Evolutionary conservation across 1,140 invertebrate species (phyloP).

Genomic region (Dufourea novaeangliae): DNA sequence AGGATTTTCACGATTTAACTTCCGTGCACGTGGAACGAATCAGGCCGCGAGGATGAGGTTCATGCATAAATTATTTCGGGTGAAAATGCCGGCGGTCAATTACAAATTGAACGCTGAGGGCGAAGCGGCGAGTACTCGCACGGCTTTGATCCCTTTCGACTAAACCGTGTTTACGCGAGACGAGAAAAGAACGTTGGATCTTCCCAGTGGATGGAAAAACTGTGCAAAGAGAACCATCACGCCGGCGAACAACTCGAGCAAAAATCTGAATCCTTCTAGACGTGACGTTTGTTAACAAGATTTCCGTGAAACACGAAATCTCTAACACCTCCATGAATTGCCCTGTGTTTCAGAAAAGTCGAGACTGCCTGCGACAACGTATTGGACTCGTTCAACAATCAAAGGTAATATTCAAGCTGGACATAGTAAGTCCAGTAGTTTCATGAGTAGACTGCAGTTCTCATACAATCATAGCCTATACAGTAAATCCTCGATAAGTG

Average conservation of each 20-base stretch:
- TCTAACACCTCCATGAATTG: no score
- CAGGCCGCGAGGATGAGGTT: neutral
- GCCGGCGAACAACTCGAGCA: neutral
- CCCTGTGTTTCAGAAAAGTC: slow-evolving; percentile 51
- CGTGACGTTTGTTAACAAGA: no score
- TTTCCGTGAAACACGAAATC: no score
- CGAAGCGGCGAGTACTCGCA: neutral
- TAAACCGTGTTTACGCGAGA: neutral
- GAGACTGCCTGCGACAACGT: slow-evolving; percentile 21
- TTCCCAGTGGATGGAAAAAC: neutral
- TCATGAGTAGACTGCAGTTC: no score
- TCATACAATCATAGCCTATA: no score
- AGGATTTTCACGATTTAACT: neutral
- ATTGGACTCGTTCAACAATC: slow-evolving; percentile 40
- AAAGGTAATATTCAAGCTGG: slow-evolving; percentile 53
- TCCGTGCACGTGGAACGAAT: neutral
- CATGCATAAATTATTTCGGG: neutral
- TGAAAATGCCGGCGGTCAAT: neutral
- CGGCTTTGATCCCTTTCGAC: neutral
- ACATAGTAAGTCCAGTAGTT: no score
- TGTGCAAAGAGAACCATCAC: neutral
- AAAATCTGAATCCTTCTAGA: no score
- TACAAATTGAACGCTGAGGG: neutral
- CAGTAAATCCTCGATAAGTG: no score
- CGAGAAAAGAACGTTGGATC: neutral